These are phyloP conservation scores for Falco naumanni DNA, from an alignment of 2,797 vertebrate genomes.

Conservation along the genomic window DNA sequence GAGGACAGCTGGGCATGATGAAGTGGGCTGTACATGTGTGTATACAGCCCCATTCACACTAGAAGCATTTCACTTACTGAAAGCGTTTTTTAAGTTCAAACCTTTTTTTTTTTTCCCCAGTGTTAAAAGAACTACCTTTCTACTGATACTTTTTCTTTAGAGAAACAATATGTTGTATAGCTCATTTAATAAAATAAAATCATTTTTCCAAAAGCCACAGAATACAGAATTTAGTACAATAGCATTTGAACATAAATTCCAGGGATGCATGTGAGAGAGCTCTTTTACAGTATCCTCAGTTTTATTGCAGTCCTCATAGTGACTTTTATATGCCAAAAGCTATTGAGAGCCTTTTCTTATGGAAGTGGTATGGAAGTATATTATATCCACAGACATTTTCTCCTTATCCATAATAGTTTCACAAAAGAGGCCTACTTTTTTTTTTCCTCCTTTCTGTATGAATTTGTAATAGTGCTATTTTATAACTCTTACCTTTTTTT, in stretches of 20 bases:
- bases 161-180: slow-evolving; percentile 46
- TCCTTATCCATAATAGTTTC: not conserved
- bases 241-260: slow-evolving; percentile 15
- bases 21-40: not conserved
- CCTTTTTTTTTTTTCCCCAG: not conserved
- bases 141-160: slow-evolving; percentile 42
- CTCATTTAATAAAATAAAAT: slow-evolving; percentile 71
- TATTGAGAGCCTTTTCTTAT: not conserved
- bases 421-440: not conserved
- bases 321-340: slow-evolving; percentile 35
- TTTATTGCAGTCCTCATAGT: slow-evolving; percentile 55
- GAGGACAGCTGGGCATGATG: not conserved
- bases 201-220: slow-evolving; percentile 13
- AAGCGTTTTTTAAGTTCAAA: not conserved
- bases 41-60: not conserved
- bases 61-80: not conserved
- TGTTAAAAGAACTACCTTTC: slow-evolving; percentile 38
- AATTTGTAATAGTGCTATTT: not conserved
- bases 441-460: not conserved
- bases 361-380: not conserved
- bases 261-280: slow-evolving; percentile 32
- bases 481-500: not conserved
- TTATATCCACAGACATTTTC: slow-evolving; percentile 12
- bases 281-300: slow-evolving; percentile 18
- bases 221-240: slow-evolving; percentile 38